phyloP scores from a whole-genome alignment of 2,888 invertebrate species.

The Cheilosia urbana region DNA sequence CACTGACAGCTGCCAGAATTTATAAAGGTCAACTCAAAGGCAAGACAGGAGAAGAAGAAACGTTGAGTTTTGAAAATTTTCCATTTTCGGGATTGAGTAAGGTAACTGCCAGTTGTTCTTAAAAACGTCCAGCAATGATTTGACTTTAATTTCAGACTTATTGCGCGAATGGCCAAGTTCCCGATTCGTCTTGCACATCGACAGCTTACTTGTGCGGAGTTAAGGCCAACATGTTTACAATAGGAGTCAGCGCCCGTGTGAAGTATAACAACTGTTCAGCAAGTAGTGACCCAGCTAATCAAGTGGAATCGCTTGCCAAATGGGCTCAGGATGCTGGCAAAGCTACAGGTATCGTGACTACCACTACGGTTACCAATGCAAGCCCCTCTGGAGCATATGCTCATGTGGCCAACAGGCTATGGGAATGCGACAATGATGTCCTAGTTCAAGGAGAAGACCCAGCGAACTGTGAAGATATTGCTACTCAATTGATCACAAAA shows the following conservation, averaged over 20 bases:
- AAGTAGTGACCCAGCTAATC: conserved; percentile 85
- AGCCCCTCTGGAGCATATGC: conserved; percentile 89
- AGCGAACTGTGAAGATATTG: conserved; percentile 88
- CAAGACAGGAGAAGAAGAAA: conserved; percentile 86
- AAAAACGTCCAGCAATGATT: not conserved
- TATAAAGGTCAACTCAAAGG: conserved; percentile 86
- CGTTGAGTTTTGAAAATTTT: conserved; percentile 87
- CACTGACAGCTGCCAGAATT: conserved; percentile 87
- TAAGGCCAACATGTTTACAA: conserved; percentile 88
- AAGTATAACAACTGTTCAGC: conserved; percentile 87
- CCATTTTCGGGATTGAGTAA: conserved; percentile 87
- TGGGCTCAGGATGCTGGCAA: conserved; percentile 88
- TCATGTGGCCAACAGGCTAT: conserved; percentile 87
- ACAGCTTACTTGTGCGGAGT: conserved; percentile 85
- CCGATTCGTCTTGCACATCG: conserved; percentile 88
- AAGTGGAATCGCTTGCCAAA: conserved; percentile 87
- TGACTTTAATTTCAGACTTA: conserved; percentile 83
- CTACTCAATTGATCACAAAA: conserved; percentile 88
- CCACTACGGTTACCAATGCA: conserved; percentile 91
- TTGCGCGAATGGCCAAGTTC: conserved; percentile 87
- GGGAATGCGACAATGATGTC: conserved; percentile 88
- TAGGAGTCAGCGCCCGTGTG: conserved; percentile 90
- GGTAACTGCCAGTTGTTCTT: conserved; percentile 81
- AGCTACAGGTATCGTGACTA: conserved; percentile 88
- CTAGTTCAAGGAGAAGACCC: conserved; percentile 64